These are phyloP conservation scores for Alauda arvensis DNA, from an alignment of 2,797 vertebrate species.

Conservation along the genomic window DNA sequence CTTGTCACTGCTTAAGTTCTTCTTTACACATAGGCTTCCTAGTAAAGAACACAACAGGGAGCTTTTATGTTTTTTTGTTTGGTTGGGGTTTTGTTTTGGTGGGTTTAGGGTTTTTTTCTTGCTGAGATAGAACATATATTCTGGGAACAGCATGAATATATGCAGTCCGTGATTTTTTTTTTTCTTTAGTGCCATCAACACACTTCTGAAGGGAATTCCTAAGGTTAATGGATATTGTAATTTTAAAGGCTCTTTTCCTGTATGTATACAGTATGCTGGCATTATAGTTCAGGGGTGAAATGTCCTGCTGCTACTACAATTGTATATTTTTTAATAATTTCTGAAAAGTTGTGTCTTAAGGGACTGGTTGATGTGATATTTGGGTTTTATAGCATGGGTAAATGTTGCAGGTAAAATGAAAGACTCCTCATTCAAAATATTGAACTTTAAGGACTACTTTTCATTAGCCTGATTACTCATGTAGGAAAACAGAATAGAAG, in stretches of 20 bases:
- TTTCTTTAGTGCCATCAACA: neutral
- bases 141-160: neutral
- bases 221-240: neutral
- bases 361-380: neutral
- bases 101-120: neutral
- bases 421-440: neutral
- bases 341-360: neutral
- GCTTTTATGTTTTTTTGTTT: neutral
- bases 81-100: neutral
- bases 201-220: neutral
- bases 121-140: neutral
- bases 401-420: neutral
- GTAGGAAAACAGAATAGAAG: neutral
- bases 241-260: neutral
- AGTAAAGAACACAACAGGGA: rapidly evolving
- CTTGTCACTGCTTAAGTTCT: neutral
- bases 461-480: neutral
- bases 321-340: neutral
- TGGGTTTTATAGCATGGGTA: neutral
- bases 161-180: neutral
- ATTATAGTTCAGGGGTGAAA: neutral
- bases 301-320: neutral
- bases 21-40: neutral
- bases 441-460: neutral
- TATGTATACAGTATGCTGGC: neutral